These are phyloP conservation scores for Urechis unicinctus DNA, from an alignment of 2,888 invertebrate species.

Conservation along the genomic window DNA sequence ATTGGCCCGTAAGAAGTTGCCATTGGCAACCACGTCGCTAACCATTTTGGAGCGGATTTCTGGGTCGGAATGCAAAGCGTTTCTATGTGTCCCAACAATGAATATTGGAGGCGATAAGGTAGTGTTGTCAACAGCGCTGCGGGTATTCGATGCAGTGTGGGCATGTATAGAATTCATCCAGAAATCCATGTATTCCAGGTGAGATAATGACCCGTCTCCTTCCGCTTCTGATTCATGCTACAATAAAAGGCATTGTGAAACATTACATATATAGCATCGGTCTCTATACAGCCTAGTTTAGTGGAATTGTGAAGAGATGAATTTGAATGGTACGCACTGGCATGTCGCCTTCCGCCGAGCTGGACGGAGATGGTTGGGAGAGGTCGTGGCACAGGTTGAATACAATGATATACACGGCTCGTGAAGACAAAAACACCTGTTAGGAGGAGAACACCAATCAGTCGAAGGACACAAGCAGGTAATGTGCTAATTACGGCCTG, in stretches of 20 bases:
- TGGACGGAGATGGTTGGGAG: conserved; percentile 3
- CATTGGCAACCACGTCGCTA: no score
- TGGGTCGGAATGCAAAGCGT: conserved; percentile 36
- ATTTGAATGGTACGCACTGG: background rate
- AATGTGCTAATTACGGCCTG: background rate
- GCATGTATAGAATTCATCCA: conserved; percentile 45
- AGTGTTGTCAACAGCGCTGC: conserved; percentile 26
- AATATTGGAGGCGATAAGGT: conserved; percentile 48
- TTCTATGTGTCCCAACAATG: conserved; percentile 49
- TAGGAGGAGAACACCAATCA: conserved; percentile 8
- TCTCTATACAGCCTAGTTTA: no score
- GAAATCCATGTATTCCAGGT: conserved; percentile 42
- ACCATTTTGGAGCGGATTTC: conserved; percentile 17
- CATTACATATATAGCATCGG: background rate
- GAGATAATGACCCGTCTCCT: conserved; percentile 24
- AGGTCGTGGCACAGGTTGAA: conserved; percentile 48
- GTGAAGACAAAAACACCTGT: conserved; percentile 47
- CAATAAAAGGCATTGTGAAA: background rate
- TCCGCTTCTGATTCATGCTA: background rate
- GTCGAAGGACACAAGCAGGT: no score
- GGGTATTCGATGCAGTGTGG: conserved; percentile 38
- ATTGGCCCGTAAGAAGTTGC: no score
- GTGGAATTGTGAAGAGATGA: background rate
- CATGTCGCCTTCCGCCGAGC: background rate
- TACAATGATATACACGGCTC: conserved; percentile 50